phyloP scores from a whole-genome alignment of 2,888 invertebrate species.

The Tipula helvola region DNA sequence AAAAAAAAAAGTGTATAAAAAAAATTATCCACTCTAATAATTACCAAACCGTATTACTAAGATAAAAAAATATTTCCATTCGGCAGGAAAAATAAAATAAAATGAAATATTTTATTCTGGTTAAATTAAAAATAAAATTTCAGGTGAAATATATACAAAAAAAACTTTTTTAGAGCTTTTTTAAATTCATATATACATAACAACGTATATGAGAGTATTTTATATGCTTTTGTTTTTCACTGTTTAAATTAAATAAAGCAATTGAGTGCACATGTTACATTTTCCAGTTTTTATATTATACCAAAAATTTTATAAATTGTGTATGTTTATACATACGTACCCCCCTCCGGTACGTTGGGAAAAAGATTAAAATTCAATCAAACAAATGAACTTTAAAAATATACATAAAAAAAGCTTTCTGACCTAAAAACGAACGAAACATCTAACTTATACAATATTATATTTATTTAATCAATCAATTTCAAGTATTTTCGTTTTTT shows the following conservation, averaged over 20 bases:
- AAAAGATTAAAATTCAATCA: neutral
- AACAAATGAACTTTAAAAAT: neutral
- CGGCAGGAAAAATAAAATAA: neutral
- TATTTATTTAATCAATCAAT: neutral
- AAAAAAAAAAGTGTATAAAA: neutral
- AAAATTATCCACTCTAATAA: neutral
- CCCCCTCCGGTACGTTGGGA: neutral
- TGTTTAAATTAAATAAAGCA: conserved; percentile 5
- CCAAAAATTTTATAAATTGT: neutral
- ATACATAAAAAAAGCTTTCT: neutral
- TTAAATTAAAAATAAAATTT: neutral
- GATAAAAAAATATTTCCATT: neutral
- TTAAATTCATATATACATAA: neutral
- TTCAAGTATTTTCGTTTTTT: neutral
- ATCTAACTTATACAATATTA: neutral
- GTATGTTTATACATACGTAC: neutral
- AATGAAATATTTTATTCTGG: neutral
- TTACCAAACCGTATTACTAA: neutral
- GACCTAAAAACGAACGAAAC: neutral
- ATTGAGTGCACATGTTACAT: conserved; percentile 9
- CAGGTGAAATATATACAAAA: neutral
- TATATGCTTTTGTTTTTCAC: neutral
- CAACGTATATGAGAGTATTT: neutral
- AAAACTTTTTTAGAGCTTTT: neutral
- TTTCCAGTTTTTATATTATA: neutral